Evolutionary conservation across 2,113 vertebrate species (phyloP).

Genomic region (Orientallactaga bullata): DNA sequence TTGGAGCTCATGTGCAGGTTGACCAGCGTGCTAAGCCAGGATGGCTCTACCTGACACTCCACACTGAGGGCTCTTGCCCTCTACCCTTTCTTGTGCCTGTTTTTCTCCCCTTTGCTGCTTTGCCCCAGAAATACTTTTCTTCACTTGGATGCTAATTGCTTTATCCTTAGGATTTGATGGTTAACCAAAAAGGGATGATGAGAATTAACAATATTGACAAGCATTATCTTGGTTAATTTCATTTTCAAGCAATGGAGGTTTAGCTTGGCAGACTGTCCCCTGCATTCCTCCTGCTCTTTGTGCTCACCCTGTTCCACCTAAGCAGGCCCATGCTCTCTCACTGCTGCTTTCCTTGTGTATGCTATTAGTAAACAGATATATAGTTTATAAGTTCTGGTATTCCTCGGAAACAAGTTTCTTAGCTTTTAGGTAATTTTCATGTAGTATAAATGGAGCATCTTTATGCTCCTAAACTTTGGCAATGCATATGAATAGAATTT

Average conservation of each 20-base stretch:
- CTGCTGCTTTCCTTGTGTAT: conserved; percentile 31
- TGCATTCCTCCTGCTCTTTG: background rate
- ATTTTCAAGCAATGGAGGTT: background rate
- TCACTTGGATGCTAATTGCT: background rate
- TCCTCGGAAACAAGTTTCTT: background rate
- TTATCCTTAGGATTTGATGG: conserved; percentile 37
- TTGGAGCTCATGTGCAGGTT: background rate
- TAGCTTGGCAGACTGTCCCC: background rate
- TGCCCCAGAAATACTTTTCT: background rate
- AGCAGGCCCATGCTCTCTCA: background rate
- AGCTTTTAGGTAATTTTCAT: conserved; percentile 27
- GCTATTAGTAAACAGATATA: background rate
- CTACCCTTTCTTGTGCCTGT: background rate
- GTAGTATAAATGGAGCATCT: conserved; percentile 21
- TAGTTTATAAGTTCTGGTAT: conserved; percentile 1
- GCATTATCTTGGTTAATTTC: background rate
- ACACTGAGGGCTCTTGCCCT: rapidly evolving
- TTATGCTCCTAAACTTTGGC: conserved; percentile 44
- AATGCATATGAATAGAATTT: conserved; percentile 54
- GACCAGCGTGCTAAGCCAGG: background rate
- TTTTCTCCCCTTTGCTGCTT: background rate
- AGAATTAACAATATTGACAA: background rate
- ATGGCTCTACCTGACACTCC: background rate
- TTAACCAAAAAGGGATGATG: conserved; percentile 23
- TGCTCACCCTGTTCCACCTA: background rate